Percentiles rank a stretch among this genome's conserved stretches.
These are phyloP conservation scores for Platypus cylindrus DNA, from an alignment of 2,888 invertebrate genomes.

Conservation along the genomic window DNA sequence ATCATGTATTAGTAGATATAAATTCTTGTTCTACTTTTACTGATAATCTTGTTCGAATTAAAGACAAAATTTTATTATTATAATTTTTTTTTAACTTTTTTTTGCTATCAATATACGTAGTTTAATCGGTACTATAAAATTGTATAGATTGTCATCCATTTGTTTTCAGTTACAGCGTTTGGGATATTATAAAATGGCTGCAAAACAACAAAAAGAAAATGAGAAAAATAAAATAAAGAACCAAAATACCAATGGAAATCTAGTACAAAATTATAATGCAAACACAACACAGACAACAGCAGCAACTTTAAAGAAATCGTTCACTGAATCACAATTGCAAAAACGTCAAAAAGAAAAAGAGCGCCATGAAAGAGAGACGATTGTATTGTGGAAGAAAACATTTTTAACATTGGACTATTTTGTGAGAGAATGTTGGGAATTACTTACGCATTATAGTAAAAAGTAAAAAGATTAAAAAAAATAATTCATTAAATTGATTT, in stretches of 20 bases:
- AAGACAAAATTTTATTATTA: no score
- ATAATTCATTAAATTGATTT: background rate
- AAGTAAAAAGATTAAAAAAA: constrained; percentile 38
- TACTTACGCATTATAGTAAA: constrained; percentile 44
- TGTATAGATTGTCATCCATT: no score
- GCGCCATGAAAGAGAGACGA: constrained; percentile 45
- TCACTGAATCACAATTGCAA: constrained; percentile 15
- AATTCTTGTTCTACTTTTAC: no score
- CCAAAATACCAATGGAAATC: constrained; percentile 17
- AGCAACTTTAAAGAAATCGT: no score
- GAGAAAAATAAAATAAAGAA: no score
- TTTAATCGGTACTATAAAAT: no score
- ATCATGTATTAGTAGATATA: no score
- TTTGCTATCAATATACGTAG: no score
- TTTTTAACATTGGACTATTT: constrained; percentile 69
- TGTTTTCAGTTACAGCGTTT: constrained; percentile 46
- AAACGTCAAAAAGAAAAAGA: constrained; percentile 32
- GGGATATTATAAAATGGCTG: constrained; percentile 51
- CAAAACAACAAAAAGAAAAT: constrained; percentile 23
- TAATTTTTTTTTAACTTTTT: no score
- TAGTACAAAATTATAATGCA: constrained; percentile 17
- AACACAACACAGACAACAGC: constrained; percentile 16
- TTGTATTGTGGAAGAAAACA: constrained; percentile 75
- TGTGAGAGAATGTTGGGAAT: constrained; percentile 54
- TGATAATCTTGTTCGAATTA: no score